A percentile compares a stretch with the other conserved stretches of the same genome.
phyloP scores from a whole-genome alignment of 2,113 vertebrate genomes.

The Microcebus griseorufus region DNA sequence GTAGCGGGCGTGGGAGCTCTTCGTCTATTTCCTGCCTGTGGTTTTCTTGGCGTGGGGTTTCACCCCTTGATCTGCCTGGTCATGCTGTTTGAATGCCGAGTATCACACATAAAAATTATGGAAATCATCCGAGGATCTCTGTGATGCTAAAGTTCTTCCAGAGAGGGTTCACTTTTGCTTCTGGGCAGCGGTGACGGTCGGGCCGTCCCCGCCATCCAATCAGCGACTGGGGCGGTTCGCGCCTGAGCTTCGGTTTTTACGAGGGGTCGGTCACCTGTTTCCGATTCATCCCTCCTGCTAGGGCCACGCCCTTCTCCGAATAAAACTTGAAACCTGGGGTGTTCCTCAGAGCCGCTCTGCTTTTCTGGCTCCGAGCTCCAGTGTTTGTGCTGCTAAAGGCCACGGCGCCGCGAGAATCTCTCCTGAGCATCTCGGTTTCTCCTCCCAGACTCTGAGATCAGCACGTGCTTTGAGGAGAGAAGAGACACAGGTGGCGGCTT shows the following conservation, averaged over 20 bases:
- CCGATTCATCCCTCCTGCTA: rapidly evolving
- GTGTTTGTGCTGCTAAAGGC: not conserved
- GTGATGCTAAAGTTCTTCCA: rapidly evolving
- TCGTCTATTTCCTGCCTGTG: not conserved
- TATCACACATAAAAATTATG: rapidly evolving
- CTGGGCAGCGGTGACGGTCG: not conserved
- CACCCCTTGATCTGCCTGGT: not conserved
- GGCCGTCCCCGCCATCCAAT: rapidly evolving
- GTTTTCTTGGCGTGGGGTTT: too few relatives aligned
- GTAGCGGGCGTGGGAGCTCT: rapidly evolving
- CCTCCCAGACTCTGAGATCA: not conserved
- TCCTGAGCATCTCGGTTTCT: not conserved
- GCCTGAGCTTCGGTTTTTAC: rapidly evolving
- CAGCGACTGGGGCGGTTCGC: rapidly evolving
- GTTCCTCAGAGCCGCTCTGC: not conserved
- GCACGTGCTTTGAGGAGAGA: not conserved
- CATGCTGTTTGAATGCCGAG: not conserved
- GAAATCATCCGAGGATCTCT: not conserved
- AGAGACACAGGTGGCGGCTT: rapidly evolving
- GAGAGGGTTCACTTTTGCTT: not conserved
- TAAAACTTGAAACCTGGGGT: not conserved
- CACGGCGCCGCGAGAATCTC: too few relatives aligned
- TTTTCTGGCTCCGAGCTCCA: not conserved
- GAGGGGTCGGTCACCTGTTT: rapidly evolving
- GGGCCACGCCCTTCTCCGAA: not conserved